Conservation (phyloP, 2,113 vertebrate species). For the Fulmarus glacialis region DNA sequence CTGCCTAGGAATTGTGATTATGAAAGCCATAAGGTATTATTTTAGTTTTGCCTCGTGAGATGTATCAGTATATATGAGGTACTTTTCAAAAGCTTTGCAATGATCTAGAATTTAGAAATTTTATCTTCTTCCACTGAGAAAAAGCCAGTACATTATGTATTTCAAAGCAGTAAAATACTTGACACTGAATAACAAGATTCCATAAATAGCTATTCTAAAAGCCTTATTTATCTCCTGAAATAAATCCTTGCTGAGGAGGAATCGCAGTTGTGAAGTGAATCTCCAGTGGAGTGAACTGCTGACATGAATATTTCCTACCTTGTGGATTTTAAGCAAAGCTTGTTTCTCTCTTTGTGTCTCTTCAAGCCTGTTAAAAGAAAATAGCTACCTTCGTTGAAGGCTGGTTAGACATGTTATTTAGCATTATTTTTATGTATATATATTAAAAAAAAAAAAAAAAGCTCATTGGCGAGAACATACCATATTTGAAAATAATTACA, state of each 20-base stretch:
- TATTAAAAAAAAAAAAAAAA: too few relatives aligned
- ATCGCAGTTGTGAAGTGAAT: background rate
- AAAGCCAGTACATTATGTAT: background rate
- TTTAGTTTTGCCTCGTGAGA: background rate
- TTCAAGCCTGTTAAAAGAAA: background rate
- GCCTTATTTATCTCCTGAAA: background rate
- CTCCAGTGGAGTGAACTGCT: background rate
- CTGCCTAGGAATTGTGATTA: background rate
- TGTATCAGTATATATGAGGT: background rate
- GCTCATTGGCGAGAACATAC: background rate
- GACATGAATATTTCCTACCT: background rate
- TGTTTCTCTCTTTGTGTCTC: background rate
- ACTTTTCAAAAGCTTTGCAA: background rate
- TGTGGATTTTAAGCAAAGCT: background rate
- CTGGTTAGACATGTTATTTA: background rate
- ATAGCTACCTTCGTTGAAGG: background rate
- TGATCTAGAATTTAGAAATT: background rate
- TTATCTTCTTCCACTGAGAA: background rate
- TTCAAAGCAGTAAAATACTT: conserved; percentile 2
- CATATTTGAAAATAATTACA: background rate
- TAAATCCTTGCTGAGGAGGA: background rate
- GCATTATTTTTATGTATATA: background rate
- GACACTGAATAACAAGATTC: background rate
- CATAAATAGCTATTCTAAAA: background rate
- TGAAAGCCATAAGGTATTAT: background rate